Evolutionary conservation across 2,113 vertebrate genomes (phyloP), one percentile per base, ranked within the genome.

Genomic region (Stigmatopora argus): DNA sequence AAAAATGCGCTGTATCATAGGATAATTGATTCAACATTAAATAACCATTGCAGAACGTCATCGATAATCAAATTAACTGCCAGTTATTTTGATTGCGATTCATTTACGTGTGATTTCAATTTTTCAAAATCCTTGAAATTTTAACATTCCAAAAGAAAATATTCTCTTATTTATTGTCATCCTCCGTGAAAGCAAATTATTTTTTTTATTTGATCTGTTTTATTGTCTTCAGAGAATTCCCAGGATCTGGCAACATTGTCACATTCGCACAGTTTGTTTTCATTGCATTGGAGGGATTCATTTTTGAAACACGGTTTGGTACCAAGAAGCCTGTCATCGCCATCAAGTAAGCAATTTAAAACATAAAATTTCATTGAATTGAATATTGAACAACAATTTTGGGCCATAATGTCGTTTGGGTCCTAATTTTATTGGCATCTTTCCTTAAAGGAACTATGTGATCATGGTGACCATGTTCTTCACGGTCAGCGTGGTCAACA

Each of bases 381-480:
- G 38, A 41, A 41, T 41, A 41, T 41, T 41, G 38, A 41, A 8
- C 38, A 41, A 7, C 38, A 41, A 41, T 41, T 41, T 10, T 41
- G 9, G 9, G 4, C 38, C 38, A 8, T 41, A 41, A 41, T 41
- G 38, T 10, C 5, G 38, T 41, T 10, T 7, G 9, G 2, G 1
- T 8, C 9, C 38, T 41, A 41, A 41, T 41, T 41, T 41, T 7
- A 8, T 8, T 41, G 38, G 2, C 38, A 8, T 41, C 4, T 41
- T 41, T 41, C 38, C 9, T 41, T 10, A 8, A 8, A 99, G 97
- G 35, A 94, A 95, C 70, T 99, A 98, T 13, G 77, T 91, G 18
- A 75, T 93, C 49, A 99, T 98, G 96, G 97, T 99, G 64, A 89
- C 93, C 59, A 99, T 99, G 97, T 99, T 98, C 90, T 98, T 99